These are phyloP conservation scores for Avahi laniger DNA, from an alignment of 2,797 vertebrate genomes.

Conservation along the genomic window DNA sequence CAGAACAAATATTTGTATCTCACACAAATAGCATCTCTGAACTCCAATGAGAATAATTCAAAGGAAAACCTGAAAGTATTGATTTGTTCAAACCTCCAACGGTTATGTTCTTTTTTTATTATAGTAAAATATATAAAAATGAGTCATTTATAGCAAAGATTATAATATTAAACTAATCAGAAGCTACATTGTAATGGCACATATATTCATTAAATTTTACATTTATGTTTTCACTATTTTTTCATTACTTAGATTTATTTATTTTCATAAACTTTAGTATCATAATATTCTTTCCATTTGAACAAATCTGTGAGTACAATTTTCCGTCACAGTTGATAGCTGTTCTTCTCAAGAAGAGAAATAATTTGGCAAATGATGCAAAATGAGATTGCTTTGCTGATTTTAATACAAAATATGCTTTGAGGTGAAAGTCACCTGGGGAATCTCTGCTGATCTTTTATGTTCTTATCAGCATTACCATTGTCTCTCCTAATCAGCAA, in stretches of 20 bases:
- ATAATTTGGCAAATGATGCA: not conserved
- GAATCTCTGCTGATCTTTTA: not conserved
- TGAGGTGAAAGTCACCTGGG: not conserved
- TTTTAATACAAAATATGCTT: not conserved
- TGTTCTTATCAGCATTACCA: not conserved
- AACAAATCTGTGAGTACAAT: not conserved
- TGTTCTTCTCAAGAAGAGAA: not conserved
- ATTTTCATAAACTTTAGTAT: not conserved
- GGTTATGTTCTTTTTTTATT: not conserved
- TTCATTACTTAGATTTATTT: not conserved
- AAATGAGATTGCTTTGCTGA: not conserved
- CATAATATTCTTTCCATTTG: not conserved
- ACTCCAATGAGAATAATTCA: not conserved
- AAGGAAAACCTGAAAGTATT: not conserved
- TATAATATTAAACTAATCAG: not conserved
- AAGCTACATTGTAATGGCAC: not conserved
- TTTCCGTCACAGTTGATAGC: not conserved
- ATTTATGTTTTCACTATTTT: not conserved
- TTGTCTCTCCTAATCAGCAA: not conserved
- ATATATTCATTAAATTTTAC: not conserved
- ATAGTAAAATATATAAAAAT: not conserved
- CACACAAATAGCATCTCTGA: not conserved
- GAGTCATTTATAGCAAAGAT: not conserved
- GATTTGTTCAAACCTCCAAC: not conserved
- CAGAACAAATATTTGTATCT: not conserved